These are phyloP conservation scores for Pelvicachromis taeniatus DNA, from an alignment of 2,113 vertebrate species.

Conservation along the genomic window DNA sequence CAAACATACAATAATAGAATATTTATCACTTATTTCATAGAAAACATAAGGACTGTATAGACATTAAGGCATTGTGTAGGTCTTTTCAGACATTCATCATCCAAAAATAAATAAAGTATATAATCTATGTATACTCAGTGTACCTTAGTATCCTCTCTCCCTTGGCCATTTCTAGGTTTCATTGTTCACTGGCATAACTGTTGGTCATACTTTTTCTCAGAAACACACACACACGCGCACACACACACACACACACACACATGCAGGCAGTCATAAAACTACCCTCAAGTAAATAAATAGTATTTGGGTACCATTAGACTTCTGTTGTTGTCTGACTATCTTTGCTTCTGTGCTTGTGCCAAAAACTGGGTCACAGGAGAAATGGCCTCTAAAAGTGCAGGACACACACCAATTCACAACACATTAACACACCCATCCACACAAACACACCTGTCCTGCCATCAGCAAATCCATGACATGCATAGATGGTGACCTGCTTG, in stretches of 20 bases:
- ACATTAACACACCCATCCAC: background rate
- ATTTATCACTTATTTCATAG: slow-evolving; percentile 52
- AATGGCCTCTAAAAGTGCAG: slow-evolving; percentile 48
- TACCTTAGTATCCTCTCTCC: slow-evolving; percentile 71
- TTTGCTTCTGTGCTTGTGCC: slow-evolving; percentile 46
- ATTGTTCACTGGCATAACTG: slow-evolving; percentile 42
- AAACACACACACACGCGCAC: slow-evolving; percentile 34
- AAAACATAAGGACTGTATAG: slow-evolving; percentile 65
- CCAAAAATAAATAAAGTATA: slow-evolving; percentile 73
- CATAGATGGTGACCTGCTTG: slow-evolving; percentile 44
- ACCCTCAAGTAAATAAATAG: slow-evolving; percentile 48
- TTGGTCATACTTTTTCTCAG: slow-evolving; percentile 26
- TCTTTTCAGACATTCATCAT: slow-evolving; percentile 77
- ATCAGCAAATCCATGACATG: slow-evolving; percentile 31
- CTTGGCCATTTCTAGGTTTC: slow-evolving; percentile 58
- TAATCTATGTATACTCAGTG: slow-evolving; percentile 62
- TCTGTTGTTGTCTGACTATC: slow-evolving; percentile 37
- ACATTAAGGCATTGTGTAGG: slow-evolving; percentile 80
- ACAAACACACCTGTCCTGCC: slow-evolving; percentile 20
- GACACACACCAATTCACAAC: background rate
- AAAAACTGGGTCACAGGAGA: slow-evolving; percentile 51
- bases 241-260: slow-evolving; percentile 6
- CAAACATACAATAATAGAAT: slow-evolving; percentile 51
- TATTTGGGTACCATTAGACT: slow-evolving; percentile 32
- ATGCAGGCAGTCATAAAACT: slow-evolving; percentile 4